These are phyloP conservation scores for Paramuricea clavata DNA, from an alignment of 92 coral and sea anemone species.

Conservation along the genomic window DNA sequence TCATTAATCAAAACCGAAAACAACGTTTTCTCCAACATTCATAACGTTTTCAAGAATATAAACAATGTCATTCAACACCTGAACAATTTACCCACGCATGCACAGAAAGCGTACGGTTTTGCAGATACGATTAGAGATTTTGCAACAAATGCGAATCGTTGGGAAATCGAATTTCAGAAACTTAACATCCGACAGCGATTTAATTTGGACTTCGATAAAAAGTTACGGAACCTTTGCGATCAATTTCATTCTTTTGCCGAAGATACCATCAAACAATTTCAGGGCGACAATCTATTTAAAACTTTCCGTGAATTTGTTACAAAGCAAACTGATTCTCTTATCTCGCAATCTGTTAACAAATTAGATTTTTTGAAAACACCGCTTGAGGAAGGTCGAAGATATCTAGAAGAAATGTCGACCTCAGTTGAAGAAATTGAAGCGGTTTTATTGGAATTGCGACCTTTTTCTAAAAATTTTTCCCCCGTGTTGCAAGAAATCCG, in stretches of 20 bases:
- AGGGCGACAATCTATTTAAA: constrained; percentile 74
- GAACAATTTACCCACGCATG: constrained; percentile 73
- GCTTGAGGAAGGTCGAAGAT: constrained; percentile 61
- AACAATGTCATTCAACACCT: no score
- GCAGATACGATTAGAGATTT: constrained; percentile 85
- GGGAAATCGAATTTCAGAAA: constrained; percentile 76
- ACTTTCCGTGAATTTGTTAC: constrained; percentile 75
- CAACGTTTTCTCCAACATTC: constrained; percentile 75
- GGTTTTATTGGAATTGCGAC: constrained; percentile 74
- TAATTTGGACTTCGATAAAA: constrained; percentile 76
- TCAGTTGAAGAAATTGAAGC: constrained; percentile 72
- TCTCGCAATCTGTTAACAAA: constrained; percentile 69
- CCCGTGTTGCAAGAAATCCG: constrained; percentile 77
- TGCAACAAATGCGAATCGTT: constrained; percentile 75
- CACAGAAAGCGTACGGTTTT: constrained; percentile 78
- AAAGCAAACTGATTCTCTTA: constrained; percentile 73
- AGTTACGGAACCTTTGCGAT: constrained; percentile 77
- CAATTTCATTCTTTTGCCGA: constrained; percentile 71
- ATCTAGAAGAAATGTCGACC: constrained; percentile 64
- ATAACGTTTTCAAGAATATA: constrained; percentile 63
- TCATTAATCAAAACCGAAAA: constrained; percentile 81
- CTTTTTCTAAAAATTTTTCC: constrained; percentile 80
- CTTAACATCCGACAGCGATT: constrained; percentile 78
- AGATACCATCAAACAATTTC: constrained; percentile 73
- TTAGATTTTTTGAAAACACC: constrained; percentile 79